Conservation (phyloP, 2,113 vertebrate genomes). For the Lichenostomus cassidix region DNA sequence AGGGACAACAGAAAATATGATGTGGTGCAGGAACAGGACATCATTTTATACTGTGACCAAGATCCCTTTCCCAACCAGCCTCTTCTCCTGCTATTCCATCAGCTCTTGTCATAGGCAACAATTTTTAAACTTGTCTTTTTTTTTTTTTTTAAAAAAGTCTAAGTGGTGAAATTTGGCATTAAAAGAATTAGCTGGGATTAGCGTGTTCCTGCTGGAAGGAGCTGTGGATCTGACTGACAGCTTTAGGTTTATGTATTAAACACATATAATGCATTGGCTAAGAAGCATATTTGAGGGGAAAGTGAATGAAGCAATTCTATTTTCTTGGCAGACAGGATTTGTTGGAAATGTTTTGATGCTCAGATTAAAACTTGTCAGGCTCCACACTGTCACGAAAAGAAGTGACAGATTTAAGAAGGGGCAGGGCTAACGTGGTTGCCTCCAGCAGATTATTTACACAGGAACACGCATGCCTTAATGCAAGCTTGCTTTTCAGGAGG, state of each 20-base stretch:
- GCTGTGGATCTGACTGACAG: neutral
- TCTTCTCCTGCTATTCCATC: neutral
- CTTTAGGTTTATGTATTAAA: conserved; percentile 16
- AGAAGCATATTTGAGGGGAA: neutral
- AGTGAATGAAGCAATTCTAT: neutral
- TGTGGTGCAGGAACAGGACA: neutral
- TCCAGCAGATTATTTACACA: neutral
- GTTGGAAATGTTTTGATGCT: neutral
- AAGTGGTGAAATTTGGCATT: neutral
- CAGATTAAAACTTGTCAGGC: neutral
- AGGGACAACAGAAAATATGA: neutral
- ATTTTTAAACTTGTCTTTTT: neutral
- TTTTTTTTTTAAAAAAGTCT: neutral
- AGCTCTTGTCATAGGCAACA: neutral
- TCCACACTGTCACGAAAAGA: neutral
- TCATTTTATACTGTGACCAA: neutral
- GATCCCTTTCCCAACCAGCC: neutral
- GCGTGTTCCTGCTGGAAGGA: neutral
- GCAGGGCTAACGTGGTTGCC: neutral
- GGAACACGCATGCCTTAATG: neutral
- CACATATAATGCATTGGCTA: neutral
- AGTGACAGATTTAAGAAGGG: neutral
- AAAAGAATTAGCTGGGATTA: conserved; percentile 2
- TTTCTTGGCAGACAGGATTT: conserved; percentile 7
- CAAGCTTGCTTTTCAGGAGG: neutral